Evolutionary conservation across 2,888 invertebrate species (phyloP), one percentile per base, ranked within the genome.

Genomic region (Cephus nigrinus): DNA sequence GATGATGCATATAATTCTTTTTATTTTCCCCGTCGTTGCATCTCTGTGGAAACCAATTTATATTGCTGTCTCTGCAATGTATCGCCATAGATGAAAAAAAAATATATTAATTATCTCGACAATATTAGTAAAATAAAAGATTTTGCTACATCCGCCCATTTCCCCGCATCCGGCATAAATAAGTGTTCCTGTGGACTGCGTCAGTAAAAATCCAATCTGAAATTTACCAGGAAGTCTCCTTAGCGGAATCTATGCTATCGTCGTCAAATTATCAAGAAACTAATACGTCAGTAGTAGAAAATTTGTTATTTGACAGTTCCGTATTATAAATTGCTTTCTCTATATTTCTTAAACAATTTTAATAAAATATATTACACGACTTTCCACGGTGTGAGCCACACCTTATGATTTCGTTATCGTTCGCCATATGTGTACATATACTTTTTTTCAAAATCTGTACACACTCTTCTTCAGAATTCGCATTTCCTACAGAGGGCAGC

Each of bases 401-500:
- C 23, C 55, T 55, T 23, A 55, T 55, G 9, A 2, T 55, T 55
- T 23, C 55, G 9, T 55, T 55, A 23, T 9, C 55, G 1, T 55
- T 55, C 2, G 23, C 9, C 9, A 55, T 55, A 55, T 9, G 34
- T 34, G 9, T 55, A 55, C 23, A 23, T 55, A 23, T 55, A 2
- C 23, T 40, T 40, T 40, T 40, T 55, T 23, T 55, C 55, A 55
- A 55, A 55, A 23, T 55, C 55, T 2, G 55, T 55, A 55, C 55
- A 55, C 23, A 23, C 55, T 55, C 55, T 55, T 55, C 55, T 55
- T 71, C 71, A 71, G 71, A 71, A 71, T 71, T 71, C 33, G 31
- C 71, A 71, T 71, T 71, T 33, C 71, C 76, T 68, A 72, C 79
- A 83, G 82, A 83, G 76, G 76, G 79, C 1, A 12, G 15, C 5